Evolutionary conservation across 2,113 vertebrate genomes (phyloP).

Genomic region (Astatotilapia flaviijosephi): DNA sequence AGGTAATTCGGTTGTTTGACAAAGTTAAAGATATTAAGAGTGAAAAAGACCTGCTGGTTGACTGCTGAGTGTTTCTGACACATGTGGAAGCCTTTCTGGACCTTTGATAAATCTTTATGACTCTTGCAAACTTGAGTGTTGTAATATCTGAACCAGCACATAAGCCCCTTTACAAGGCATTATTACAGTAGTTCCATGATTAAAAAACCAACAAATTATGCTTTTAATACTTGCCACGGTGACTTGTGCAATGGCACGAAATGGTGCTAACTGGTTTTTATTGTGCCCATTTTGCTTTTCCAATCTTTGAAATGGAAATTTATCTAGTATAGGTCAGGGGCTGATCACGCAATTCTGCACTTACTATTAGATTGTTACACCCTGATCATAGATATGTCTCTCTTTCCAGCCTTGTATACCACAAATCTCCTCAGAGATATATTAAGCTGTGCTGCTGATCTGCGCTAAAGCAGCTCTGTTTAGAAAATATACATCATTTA

Average conservation of each 20-base stretch:
- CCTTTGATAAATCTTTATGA: background rate
- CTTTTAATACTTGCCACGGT: background rate
- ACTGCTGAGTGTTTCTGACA: constrained; percentile 30
- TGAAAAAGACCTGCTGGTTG: constrained; percentile 44
- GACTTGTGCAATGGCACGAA: background rate
- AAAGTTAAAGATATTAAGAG: background rate
- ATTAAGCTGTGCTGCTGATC: background rate
- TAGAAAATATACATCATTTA: background rate
- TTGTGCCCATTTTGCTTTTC: background rate
- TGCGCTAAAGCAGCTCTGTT: background rate
- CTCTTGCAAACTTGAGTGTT: background rate
- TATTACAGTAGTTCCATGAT: background rate
- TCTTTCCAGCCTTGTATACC: background rate
- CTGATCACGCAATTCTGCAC: background rate
- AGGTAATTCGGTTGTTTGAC: constrained; percentile 41
- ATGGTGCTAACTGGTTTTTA: background rate
- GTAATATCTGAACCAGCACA: background rate
- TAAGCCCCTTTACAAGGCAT: background rate
- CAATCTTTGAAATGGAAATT: background rate
- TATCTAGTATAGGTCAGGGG: background rate
- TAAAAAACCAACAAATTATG: background rate
- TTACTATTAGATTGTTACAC: background rate
- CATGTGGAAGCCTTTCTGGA: constrained; percentile 1
- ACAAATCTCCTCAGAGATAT: background rate
- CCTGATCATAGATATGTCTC: background rate